Evolutionary conservation across 2,797 vertebrate species (phyloP), one percentile per base, ranked within the genome.

Genomic region (Myoxocephalus aenaeus): DNA sequence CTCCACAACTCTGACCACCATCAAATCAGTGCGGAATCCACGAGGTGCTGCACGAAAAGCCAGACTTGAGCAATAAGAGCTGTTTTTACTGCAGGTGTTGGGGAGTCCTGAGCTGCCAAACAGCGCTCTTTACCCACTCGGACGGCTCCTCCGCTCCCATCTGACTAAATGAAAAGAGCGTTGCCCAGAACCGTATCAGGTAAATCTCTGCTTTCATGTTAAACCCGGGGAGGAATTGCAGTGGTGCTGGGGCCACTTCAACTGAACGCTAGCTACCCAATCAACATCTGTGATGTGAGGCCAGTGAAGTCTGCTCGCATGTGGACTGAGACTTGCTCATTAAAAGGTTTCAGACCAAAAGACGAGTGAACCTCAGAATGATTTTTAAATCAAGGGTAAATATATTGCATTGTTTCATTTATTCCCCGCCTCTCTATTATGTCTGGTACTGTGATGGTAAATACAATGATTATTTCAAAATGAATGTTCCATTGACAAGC

Each of bases 11-110:
- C 76, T 57, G 86, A 86, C 93, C 91, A 92, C 88, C 89, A 82
- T 87, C 91, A 88, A 94, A 93, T 48, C 46, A 93, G 86, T 64
- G 77, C 77, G 84, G 86, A 95, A 90, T 90, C 93, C 87, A 89
- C 75, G 86, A 89, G 92, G 88, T 90, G 87, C 81, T 56, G 92
- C 88, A 92, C 72, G 54, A 88, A 87, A 81, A 80, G 73, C 75
- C 89, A 89, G 88, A 76, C 73, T 79, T 83, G 63, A 86, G 77
- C 75, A 84, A 65, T 72, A 75, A 79, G 79, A 70, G 50, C n/a
- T 71, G 65, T 75, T 83, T 87, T 66, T 77, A 36, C 78, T 75
- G 88, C 90, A 91, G 90, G 93, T 94, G 91, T 90, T 81, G 64
- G 90, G 90, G 86, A 84, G 66, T 62, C 64, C 78, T 18, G 81